Evolutionary conservation across 2,113 vertebrate species (phyloP).

Genomic region (Drymodes brunneopygia): DNA sequence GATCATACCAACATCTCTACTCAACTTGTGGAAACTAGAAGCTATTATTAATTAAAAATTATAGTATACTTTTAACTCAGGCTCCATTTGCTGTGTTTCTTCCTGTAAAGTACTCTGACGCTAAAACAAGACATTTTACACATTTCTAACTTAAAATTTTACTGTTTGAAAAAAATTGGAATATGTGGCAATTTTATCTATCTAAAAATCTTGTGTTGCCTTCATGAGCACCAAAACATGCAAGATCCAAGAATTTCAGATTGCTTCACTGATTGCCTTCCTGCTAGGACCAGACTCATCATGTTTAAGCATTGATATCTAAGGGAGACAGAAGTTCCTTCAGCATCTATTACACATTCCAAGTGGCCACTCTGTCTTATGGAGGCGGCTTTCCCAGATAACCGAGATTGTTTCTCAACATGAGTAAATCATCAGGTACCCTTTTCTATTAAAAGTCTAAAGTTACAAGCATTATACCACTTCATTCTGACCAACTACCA

Average conservation of each 20-base stretch:
- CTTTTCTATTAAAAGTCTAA: neutral
- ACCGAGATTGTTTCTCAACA: neutral
- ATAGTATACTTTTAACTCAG: neutral
- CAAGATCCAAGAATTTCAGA: neutral
- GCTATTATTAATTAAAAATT: neutral
- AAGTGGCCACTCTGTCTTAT: neutral
- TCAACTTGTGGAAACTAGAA: neutral
- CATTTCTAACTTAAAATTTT: neutral
- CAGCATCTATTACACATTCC: fast-evolving
- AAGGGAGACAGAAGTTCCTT: fast-evolving
- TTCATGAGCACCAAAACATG: neutral
- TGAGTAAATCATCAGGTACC: neutral
- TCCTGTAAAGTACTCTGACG: neutral
- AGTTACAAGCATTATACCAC: neutral
- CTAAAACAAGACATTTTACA: neutral
- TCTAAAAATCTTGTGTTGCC: neutral
- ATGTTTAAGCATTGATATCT: fast-evolving
- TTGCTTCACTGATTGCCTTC: neutral
- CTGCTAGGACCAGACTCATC: neutral
- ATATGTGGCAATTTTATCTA: neutral
- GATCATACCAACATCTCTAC: neutral
- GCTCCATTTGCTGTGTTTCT: neutral
- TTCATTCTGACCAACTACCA: neutral
- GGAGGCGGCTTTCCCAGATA: fast-evolving
- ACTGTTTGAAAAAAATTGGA: neutral